A percentile compares a stretch with the other conserved stretches of the same genome.
phyloP scores from a whole-genome alignment of 1,140 invertebrate species.

The Lineus longissimus region DNA sequence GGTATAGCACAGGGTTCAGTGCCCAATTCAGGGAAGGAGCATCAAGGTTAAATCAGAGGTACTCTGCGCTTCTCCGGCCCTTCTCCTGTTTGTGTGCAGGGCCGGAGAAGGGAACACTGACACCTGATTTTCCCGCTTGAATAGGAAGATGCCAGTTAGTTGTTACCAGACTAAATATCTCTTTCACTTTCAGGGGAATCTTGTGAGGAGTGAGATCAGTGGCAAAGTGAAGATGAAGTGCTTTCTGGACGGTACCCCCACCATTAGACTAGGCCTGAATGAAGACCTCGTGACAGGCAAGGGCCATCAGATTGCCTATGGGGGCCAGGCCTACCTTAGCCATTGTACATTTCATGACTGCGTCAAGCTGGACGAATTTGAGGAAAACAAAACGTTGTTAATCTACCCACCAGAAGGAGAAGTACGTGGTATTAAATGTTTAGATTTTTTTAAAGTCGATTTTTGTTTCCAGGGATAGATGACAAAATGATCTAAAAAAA shows the following conservation, averaged over 20 bases:
- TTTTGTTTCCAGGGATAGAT: too few species aligned
- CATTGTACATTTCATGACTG: conserved; percentile 39
- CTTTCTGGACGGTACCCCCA: conserved; percentile 37
- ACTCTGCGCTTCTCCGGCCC: too few species aligned
- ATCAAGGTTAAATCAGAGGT: too few species aligned
- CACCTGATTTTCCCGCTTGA: too few species aligned
- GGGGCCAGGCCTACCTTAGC: conserved; percentile 34
- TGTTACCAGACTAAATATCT: too few species aligned
- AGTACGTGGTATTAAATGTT: neutral
- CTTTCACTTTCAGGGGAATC: conserved; percentile 36
- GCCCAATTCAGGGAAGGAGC: too few species aligned
- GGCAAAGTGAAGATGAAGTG: conserved; percentile 45
- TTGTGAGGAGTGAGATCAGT: conserved; percentile 34
- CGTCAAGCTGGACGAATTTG: conserved; percentile 36
- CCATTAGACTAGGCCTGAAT: conserved; percentile 41
- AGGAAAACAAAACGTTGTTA: conserved; percentile 23
- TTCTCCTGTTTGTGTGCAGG: too few species aligned
- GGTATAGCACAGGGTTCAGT: too few species aligned
- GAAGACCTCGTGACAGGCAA: conserved; percentile 30
- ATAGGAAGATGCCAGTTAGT: too few species aligned
- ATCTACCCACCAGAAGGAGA: conserved; percentile 39
- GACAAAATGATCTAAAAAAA: too few species aligned
- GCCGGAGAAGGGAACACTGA: too few species aligned
- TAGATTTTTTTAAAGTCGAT: too few species aligned
- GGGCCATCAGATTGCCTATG: conserved; percentile 30